phyloP scores from a whole-genome alignment of 2,888 invertebrate species.

The Melipona bicolor region DNA sequence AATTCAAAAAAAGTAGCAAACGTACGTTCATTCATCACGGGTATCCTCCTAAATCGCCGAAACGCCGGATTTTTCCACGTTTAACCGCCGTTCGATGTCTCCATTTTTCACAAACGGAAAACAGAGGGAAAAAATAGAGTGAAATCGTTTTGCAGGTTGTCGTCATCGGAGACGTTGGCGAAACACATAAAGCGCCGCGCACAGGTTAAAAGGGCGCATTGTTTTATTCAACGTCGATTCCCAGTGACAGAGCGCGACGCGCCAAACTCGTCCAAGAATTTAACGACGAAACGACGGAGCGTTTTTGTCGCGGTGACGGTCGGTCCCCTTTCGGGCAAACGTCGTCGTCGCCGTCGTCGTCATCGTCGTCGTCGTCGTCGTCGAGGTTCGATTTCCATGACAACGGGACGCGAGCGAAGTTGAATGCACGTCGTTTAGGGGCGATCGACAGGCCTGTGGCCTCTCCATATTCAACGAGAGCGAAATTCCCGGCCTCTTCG shows the following conservation, averaged over 20 bases:
- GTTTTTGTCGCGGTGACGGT: no score
- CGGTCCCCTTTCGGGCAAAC: background rate
- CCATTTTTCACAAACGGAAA: background rate
- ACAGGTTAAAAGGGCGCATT: constrained; percentile 37
- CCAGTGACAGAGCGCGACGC: background rate
- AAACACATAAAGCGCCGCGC: background rate
- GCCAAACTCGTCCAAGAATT: constrained; percentile 13
- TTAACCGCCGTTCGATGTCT: constrained; percentile 22
- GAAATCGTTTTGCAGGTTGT: background rate
- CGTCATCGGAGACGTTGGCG: background rate
- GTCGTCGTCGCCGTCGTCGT: constrained; percentile 17
- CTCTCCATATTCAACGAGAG: constrained; percentile 78
- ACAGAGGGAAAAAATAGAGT: background rate
- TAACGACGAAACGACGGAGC: constrained; percentile 32
- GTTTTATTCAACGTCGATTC: constrained; percentile 36
- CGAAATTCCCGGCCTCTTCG: constrained; percentile 73
- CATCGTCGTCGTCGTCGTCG: constrained; percentile 16
- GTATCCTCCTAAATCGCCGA: constrained; percentile 22
- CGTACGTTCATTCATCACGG: constrained; percentile 1
- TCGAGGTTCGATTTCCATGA: constrained; percentile 75
- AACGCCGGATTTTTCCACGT: constrained; percentile 11
- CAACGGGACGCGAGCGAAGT: constrained; percentile 66
- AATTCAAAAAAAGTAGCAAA: constrained; percentile 19
- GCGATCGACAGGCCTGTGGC: constrained; percentile 77
- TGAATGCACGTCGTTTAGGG: constrained; percentile 76